Base-by-base conservation (phyloP, 1,140 invertebrate species). In the Aethina tumida region DNA sequence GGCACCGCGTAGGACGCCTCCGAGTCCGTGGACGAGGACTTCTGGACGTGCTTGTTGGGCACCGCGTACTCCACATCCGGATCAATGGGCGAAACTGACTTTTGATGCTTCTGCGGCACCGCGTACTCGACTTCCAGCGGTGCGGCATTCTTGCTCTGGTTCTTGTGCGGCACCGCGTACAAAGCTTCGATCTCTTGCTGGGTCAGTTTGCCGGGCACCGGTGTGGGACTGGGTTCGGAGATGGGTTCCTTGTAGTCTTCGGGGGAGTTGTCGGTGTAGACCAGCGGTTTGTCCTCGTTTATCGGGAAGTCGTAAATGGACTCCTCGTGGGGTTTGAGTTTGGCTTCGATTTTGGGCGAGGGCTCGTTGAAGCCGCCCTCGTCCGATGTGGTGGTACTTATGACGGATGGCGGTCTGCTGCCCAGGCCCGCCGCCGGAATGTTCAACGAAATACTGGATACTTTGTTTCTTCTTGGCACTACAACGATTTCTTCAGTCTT, bases 301-400 rank as follows among this genome's bases (percentile, higher is more conserved):
- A 51, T 36, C 8, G 51, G 50, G 34, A 52, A 52, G 37, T 55
- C 49, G 27, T 55, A 56, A 6, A 57, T 14, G 2, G 54, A 52
- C 26, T 55, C 47, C 45, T 58, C 56, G 51, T 52, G 63, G 16
- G 60, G 71, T 49, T 70, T 65, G 18, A 75, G 56, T 34, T 71
- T 68, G 34, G 74, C 74, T 58, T 74, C 74, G 38, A 76, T 66
- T 55, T 77, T 74, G 0, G 74, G 72, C 34, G 66, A 70, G 7
- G 72, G 71, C 55, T 77, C 75, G 54, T 75, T 75, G 58, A 75
- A 74, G 5, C 73, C 73, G 12, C 74, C 73, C 58, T 77, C 75
- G 53, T 78, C 75, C 3, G 65, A 68, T 17, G 69, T 72, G 28
- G 72, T 74, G 3, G 71, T 66, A 24, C 72, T 68, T 6, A 71